Evolutionary conservation across 2,797 vertebrate genomes (phyloP).

Genomic region (Ispidina picta): DNA sequence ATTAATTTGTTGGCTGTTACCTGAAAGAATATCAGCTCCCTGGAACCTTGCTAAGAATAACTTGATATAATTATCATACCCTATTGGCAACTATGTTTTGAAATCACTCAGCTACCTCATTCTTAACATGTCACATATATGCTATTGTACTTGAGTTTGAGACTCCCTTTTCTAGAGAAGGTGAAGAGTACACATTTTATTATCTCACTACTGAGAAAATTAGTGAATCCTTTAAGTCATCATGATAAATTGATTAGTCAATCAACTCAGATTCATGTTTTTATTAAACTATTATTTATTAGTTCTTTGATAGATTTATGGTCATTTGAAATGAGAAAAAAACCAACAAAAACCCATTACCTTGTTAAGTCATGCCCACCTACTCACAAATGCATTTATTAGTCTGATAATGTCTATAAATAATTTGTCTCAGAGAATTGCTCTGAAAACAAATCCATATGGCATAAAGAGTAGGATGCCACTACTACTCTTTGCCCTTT

Average conservation of each 20-base stretch:
- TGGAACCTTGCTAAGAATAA: neutral
- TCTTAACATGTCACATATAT: neutral
- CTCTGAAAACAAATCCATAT: slow-evolving; percentile 19
- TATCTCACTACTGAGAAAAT: neutral
- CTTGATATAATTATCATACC: neutral
- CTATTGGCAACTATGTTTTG: neutral
- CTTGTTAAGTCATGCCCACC: neutral
- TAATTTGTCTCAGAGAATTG: neutral
- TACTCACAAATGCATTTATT: neutral
- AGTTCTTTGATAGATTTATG: neutral
- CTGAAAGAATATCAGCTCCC: neutral
- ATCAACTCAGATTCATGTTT: neutral
- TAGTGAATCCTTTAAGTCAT: neutral
- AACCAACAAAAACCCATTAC: too few species aligned
- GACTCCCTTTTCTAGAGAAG: neutral
- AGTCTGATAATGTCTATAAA: neutral
- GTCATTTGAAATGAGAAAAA: neutral
- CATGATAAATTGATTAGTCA: neutral
- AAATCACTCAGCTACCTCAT: neutral
- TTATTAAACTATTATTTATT: neutral
- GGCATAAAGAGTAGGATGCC: neutral
- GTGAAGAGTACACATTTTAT: neutral
- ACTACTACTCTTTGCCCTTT: slow-evolving; percentile 54
- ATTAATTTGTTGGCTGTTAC: neutral
- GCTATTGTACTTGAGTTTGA: neutral